phyloP scores from a whole-genome alignment of 2,113 vertebrate genomes.

The Australoheros scitulus region DNA sequence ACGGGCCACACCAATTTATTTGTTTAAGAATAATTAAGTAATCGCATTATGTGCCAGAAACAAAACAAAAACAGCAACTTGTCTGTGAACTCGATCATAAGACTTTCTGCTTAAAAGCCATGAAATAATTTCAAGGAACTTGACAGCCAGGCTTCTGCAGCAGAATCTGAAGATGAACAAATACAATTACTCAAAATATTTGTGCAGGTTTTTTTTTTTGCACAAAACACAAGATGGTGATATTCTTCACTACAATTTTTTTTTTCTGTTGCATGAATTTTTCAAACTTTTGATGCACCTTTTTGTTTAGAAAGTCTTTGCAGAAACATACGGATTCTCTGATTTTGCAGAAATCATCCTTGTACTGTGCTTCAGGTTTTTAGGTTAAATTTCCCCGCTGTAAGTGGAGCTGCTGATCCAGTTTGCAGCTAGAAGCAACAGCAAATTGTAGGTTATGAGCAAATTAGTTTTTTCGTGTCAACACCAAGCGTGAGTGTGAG shows the following conservation, averaged over 20 bases:
- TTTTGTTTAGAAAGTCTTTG: background rate
- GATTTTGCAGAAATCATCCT: background rate
- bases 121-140: background rate
- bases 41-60: background rate
- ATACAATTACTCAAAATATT: background rate
- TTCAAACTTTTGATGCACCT: background rate
- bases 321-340: background rate
- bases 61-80: background rate
- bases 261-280: background rate
- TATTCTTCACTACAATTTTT: background rate
- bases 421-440: background rate
- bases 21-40: background rate
- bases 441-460: background rate
- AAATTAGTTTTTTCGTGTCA: too few species aligned
- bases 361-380: background rate
- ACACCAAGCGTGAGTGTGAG: background rate
- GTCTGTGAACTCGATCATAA: background rate
- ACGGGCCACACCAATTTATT: background rate
- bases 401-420: background rate
- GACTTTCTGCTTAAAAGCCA: background rate
- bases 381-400: background rate
- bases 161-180: background rate
- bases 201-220: background rate
- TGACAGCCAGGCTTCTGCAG: background rate
- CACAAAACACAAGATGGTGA: background rate